Evolutionary conservation across 2,888 invertebrate species (phyloP).

Genomic region (Cyrtodaria siliqua): DNA sequence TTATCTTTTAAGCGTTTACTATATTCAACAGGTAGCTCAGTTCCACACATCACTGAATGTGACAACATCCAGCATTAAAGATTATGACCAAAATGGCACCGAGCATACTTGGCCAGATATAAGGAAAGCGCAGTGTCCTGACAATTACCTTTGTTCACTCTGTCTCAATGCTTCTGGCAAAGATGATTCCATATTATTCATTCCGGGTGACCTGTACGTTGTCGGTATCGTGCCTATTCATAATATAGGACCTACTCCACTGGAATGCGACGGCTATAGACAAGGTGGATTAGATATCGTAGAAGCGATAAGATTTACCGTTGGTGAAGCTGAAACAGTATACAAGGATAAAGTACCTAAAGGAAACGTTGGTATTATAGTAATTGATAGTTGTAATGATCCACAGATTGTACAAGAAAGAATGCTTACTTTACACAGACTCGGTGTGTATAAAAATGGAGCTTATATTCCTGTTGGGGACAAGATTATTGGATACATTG

Average conservation of each 20-base stretch:
- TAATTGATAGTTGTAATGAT: constrained; percentile 69
- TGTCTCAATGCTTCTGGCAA: constrained; percentile 39
- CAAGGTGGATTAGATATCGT: constrained; percentile 53
- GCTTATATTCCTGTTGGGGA: constrained; percentile 37
- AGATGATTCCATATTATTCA: constrained; percentile 17
- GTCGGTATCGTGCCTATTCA: constrained; percentile 64
- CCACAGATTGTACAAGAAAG: constrained; percentile 57
- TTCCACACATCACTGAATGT: too few species aligned
- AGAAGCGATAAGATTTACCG: constrained; percentile 58
- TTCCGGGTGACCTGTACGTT: constrained; percentile 64
- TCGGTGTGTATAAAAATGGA: constrained; percentile 47
- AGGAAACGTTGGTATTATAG: constrained; percentile 55
- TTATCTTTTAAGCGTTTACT: too few species aligned
- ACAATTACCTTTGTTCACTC: constrained; percentile 20
- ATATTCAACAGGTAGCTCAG: too few species aligned
- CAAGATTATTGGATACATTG: constrained; percentile 67
- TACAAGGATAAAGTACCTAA: constrained; percentile 17
- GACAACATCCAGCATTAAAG: background rate
- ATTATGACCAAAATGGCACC: background rate
- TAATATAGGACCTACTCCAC: constrained; percentile 39
- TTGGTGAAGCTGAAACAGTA: constrained; percentile 33
- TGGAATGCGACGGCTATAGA: constrained; percentile 58
- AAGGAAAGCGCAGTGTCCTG: constrained; percentile 57
- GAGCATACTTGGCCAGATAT: constrained; percentile 11
- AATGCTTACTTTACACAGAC: constrained; percentile 55